A percentile compares a stretch with the other conserved stretches of the same genome.
These are phyloP conservation scores for Corythoichthys intestinalis DNA, from an alignment of 2,113 vertebrate species.

Conservation along the genomic window DNA sequence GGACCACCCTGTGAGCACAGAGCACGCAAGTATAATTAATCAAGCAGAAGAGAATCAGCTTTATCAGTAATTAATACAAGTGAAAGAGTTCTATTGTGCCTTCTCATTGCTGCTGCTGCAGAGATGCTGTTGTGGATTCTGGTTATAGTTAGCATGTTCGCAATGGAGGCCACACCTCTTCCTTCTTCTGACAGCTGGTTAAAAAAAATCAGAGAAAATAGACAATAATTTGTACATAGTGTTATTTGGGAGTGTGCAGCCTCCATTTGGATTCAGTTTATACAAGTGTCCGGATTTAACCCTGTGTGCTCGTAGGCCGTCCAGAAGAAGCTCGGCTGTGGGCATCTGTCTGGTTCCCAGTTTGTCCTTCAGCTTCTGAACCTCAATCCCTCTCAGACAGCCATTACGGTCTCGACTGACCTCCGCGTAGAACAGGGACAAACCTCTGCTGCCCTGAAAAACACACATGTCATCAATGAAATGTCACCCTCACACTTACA, in stretches of 20 bases:
- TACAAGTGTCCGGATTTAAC: constrained; percentile 48
- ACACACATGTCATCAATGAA: background rate
- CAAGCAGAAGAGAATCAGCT: background rate
- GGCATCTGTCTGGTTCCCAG: constrained; percentile 83
- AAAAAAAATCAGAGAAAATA: background rate
- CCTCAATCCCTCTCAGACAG: constrained; percentile 73
- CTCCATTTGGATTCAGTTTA: background rate
- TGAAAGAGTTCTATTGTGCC: constrained; percentile 54
- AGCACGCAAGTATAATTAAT: constrained; percentile 21
- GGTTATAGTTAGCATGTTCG: constrained; percentile 81
- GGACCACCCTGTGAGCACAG: constrained; percentile 68
- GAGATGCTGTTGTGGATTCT: constrained; percentile 79
- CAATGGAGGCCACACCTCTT: constrained; percentile 79
- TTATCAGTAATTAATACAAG: background rate
- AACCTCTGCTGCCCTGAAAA: constrained; percentile 74
- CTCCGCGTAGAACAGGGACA: constrained; percentile 83
- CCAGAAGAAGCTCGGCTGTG: constrained; percentile 81
- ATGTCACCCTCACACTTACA: background rate
- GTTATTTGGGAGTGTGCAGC: background rate
- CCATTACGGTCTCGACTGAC: constrained; percentile 69
- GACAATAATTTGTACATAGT: background rate
- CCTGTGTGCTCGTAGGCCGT: constrained; percentile 73
- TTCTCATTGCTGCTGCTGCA: constrained; percentile 80
- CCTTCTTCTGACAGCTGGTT: constrained; percentile 80
- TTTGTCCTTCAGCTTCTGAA: constrained; percentile 86